These are phyloP conservation scores for Probaryconus sp. DNA, from an alignment of 1,140 invertebrate genomes.

Conservation along the genomic window DNA sequence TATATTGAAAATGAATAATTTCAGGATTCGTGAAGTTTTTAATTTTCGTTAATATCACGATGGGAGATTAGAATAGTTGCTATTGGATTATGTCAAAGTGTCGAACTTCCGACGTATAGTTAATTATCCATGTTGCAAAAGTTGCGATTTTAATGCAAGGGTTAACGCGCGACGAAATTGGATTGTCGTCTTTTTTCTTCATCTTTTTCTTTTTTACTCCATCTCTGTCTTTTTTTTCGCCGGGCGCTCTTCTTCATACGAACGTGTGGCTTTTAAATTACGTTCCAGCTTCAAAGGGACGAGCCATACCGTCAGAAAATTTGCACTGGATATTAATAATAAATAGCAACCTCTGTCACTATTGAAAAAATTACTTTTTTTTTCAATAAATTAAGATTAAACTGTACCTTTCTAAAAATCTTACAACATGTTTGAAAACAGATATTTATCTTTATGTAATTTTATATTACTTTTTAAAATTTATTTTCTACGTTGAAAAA, in stretches of 20 bases:
- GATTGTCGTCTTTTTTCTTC: slow-evolving; percentile 36
- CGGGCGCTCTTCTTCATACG: slow-evolving; percentile 11
- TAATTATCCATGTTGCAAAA: slow-evolving; percentile 27
- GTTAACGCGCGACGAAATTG: slow-evolving; percentile 44
- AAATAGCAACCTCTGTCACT: slow-evolving; percentile 1
- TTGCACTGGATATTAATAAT: slow-evolving; percentile 46
- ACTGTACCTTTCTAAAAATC: no score
- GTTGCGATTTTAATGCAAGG: slow-evolving; percentile 47
- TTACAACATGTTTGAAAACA: no score
- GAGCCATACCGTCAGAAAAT: slow-evolving; percentile 33
- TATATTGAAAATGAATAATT: no score
- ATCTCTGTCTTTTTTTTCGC: slow-evolving; percentile 5
- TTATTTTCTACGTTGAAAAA: no score
- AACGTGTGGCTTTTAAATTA: slow-evolving; percentile 46
- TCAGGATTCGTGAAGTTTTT: no score
- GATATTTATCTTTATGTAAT: no score
- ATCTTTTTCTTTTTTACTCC: no score
- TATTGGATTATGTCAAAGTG: slow-evolving; percentile 3
- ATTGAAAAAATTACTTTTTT: neutral
- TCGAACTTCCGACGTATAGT: slow-evolving; percentile 1
- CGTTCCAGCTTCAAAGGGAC: slow-evolving; percentile 42
- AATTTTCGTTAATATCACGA: no score
- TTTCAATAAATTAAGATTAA: no score
- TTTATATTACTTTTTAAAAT: no score
- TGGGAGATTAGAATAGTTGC: slow-evolving; percentile 11